A percentile compares a stretch with the other conserved stretches of the same genome.
Evolutionary conservation across 2,888 invertebrate genomes (phyloP).

Genomic region (Drosophila greeni): DNA sequence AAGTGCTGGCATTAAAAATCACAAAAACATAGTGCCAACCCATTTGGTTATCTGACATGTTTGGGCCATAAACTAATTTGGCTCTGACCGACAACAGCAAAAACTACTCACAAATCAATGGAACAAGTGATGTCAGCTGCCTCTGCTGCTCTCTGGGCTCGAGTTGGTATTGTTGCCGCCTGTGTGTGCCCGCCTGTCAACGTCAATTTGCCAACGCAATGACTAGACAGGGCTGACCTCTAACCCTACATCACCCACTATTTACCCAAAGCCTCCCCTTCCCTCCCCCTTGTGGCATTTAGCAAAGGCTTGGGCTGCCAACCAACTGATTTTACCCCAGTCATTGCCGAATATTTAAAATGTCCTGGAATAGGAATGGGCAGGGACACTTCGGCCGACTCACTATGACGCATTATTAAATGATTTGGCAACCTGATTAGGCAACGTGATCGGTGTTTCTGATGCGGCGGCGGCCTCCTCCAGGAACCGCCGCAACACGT

Average conservation of each 20-base stretch:
- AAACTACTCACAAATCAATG: conserved; percentile 51
- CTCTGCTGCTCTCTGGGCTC: not conserved
- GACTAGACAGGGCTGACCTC: conserved; percentile 31
- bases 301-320: conserved; percentile 4
- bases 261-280: conserved; percentile 9
- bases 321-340: conserved; percentile 17
- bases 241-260: conserved; percentile 7
- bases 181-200: conserved; percentile 49
- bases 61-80: conserved; percentile 37
- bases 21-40: not conserved
- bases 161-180: conserved; percentile 10
- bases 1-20: conserved; percentile 1
- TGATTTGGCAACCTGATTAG: conserved; percentile 60
- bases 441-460: conserved; percentile 36
- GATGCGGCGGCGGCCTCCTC: conserved; percentile 16
- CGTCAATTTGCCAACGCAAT: conserved; percentile 48
- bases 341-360: conserved; percentile 41
- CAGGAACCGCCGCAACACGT: conserved; percentile 23
- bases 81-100: conserved; percentile 26
- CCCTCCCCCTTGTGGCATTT: conserved; percentile 20
- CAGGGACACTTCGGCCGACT: conserved; percentile 1
- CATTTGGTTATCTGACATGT: conserved; percentile 20
- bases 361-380: conserved; percentile 9
- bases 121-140: conserved; percentile 38
- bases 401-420: conserved; percentile 48